Evolutionary conservation across 1,140 invertebrate species (phyloP).

Genomic region (Scaptomyza pallida): DNA sequence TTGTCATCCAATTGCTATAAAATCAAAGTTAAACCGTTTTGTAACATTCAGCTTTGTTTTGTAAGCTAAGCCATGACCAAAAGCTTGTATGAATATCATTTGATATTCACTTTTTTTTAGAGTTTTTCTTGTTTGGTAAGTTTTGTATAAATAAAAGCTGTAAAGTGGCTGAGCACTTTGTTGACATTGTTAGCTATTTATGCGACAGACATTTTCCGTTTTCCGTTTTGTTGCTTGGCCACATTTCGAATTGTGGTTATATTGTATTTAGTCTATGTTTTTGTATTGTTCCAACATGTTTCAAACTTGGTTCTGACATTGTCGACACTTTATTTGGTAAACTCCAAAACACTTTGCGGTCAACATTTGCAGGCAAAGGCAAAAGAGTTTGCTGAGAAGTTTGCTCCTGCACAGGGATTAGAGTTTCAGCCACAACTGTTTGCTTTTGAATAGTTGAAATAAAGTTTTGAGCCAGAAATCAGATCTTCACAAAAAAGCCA

Average conservation of each 20-base stretch:
- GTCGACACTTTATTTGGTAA: conserved; percentile 34
- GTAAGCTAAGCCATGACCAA: neutral
- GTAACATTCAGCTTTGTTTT: too few relatives aligned
- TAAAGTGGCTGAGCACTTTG: conserved; percentile 55
- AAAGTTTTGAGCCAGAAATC: conserved; percentile 59
- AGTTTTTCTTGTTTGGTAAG: neutral
- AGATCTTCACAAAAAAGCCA: too few relatives aligned
- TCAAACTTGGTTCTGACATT: conserved; percentile 28
- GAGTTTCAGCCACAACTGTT: conserved; percentile 52
- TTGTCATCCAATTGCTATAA: conserved; percentile 19
- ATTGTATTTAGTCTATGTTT: conserved; percentile 61
- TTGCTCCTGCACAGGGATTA: conserved; percentile 50
- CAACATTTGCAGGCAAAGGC: conserved; percentile 44
- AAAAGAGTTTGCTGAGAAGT: neutral
- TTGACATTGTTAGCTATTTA: conserved; percentile 56
- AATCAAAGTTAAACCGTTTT: conserved; percentile 7
- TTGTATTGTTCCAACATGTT: conserved; percentile 40
- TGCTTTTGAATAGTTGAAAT: conserved; percentile 7
- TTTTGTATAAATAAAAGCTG: conserved; percentile 21
- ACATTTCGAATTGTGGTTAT: conserved; percentile 73
- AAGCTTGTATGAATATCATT: neutral
- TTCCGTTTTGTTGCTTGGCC: conserved; percentile 30
- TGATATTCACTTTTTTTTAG: neutral
- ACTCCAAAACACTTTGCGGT: conserved; percentile 72
- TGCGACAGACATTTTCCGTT: conserved; percentile 27